Conservation (phyloP, 2,888 invertebrate species). For the Melinaea marsaeus region DNA sequence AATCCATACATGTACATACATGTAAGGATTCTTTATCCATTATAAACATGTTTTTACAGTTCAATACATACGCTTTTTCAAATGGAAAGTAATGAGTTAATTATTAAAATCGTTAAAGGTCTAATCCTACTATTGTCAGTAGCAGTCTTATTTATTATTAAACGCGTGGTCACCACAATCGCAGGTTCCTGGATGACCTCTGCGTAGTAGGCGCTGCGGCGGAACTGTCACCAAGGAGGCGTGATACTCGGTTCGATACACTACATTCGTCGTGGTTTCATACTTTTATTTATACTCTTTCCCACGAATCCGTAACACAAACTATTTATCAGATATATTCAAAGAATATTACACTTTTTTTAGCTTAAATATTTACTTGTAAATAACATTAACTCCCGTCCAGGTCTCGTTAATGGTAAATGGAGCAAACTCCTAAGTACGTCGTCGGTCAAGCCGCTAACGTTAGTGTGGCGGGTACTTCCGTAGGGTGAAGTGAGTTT, state of each 20-base stretch:
- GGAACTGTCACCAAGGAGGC: slow-evolving; percentile 60
- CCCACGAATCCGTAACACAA: slow-evolving; percentile 32
- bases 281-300: slow-evolving; percentile 30
- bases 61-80: too few species aligned
- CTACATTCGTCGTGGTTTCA: slow-evolving; percentile 38
- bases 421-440: neutral
- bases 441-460: neutral
- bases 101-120: neutral
- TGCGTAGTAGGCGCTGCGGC: slow-evolving; percentile 58
- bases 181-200: slow-evolving; percentile 51
- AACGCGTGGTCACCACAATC: slow-evolving; percentile 41
- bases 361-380: neutral
- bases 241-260: slow-evolving; percentile 67
- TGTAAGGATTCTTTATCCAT: too few species aligned
- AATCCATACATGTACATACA: too few species aligned
- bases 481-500: slow-evolving; percentile 46
- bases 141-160: neutral
- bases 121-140: neutral
- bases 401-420: slow-evolving; percentile 5
- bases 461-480: slow-evolving; percentile 28
- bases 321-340: slow-evolving; percentile 1
- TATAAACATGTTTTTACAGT: too few species aligned
- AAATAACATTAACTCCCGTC: neutral
- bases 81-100: too few species aligned
- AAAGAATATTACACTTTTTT: neutral